These are phyloP conservation scores for Spondyliosoma cantharus DNA, from an alignment of 2,797 vertebrate species.

Conservation along the genomic window DNA sequence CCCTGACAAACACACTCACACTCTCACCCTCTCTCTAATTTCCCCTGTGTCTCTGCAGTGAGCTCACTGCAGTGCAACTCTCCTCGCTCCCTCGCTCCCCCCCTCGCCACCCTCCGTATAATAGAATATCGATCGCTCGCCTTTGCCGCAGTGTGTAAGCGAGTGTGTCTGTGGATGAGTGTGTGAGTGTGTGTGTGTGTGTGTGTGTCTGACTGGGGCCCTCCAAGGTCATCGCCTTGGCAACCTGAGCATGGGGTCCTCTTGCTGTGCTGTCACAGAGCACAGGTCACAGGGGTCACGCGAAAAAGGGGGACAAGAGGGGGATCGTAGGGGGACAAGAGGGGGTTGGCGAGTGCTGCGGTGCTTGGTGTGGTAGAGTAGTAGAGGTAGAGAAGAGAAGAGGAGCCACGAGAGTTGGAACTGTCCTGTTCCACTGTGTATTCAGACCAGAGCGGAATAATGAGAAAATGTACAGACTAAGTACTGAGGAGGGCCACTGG, in stretches of 20 bases:
- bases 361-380: constrained; percentile 51
- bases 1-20: constrained; percentile 69
- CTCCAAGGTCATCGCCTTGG: constrained; percentile 87
- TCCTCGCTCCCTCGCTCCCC: constrained; percentile 52
- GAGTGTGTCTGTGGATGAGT: constrained; percentile 63
- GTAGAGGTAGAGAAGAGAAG: constrained; percentile 48
- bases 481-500: constrained; percentile 29
- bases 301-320: constrained; percentile 59
- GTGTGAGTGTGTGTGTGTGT: constrained; percentile 72
- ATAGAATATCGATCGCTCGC: constrained; percentile 88
- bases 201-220: constrained; percentile 70
- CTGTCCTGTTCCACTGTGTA: constrained; percentile 56
- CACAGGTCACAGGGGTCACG: constrained; percentile 79
- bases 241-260: constrained; percentile 82
- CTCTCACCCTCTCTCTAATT: constrained; percentile 75
- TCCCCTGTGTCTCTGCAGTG: constrained; percentile 79
- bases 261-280: constrained; percentile 75
- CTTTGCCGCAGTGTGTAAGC: constrained; percentile 84
- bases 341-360: constrained; percentile 66
- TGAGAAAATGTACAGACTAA: constrained; percentile 45
- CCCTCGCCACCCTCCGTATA: constrained; percentile 80
- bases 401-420: constrained; percentile 49
- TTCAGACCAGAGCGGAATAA: constrained; percentile 62
- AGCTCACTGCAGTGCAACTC: constrained; percentile 83
- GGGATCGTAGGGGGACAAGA: constrained; percentile 42